Evolutionary conservation across 2,888 invertebrate genomes (phyloP).

Genomic region (Stenchaetothrips biformis): DNA sequence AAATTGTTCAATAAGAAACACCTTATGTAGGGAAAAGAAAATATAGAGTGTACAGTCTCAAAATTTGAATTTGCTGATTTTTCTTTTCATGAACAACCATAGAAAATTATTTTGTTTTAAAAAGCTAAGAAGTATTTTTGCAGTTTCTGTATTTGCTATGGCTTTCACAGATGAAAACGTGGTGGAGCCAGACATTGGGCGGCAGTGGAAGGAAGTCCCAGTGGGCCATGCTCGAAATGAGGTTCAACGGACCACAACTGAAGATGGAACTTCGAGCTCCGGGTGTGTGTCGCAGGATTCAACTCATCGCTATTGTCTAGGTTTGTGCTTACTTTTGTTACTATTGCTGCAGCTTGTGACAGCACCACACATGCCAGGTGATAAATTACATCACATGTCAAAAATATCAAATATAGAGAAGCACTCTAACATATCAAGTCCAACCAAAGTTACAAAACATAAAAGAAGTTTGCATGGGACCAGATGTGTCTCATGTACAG

Average conservation of each 20-base stretch:
- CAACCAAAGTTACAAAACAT: background rate
- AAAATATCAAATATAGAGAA: background rate
- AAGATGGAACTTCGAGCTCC: slow-evolving; percentile 41
- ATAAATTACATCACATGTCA: slow-evolving; percentile 1
- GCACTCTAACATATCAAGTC: background rate
- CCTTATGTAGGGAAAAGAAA: background rate
- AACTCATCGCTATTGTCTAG: slow-evolving; percentile 34
- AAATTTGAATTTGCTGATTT: background rate
- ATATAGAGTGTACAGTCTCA: background rate
- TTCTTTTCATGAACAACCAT: background rate
- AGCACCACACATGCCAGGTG: background rate
- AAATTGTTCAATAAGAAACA: background rate
- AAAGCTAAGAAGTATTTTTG: background rate
- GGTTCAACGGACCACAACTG: slow-evolving; percentile 43
- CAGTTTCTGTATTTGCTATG: slow-evolving; percentile 14
- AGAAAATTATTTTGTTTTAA: background rate
- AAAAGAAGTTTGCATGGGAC: background rate
- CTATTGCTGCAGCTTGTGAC: background rate
- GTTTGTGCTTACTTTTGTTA: slow-evolving; percentile 37
- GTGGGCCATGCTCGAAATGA: slow-evolving; percentile 38
- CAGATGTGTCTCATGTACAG: background rate
- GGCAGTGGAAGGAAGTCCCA: slow-evolving; percentile 31
- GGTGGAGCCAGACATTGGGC: slow-evolving; percentile 27
- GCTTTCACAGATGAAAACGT: slow-evolving; percentile 25
- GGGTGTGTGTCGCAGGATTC: slow-evolving; percentile 10